Conservation (phyloP, 2,797 vertebrate genomes). For the Phrynocephalus guinanensis region DNA sequence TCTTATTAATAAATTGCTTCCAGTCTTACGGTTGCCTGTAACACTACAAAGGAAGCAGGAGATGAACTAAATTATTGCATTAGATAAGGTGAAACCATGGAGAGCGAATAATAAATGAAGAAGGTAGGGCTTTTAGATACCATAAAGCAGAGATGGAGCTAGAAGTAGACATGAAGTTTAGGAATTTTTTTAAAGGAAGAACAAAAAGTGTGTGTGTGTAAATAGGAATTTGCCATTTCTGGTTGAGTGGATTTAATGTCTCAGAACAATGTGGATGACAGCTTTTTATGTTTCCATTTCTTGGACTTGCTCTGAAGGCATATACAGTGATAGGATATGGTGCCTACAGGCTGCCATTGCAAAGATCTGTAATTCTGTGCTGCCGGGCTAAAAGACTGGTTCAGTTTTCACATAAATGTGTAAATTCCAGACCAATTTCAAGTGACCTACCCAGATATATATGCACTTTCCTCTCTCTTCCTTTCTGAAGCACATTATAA, state of each 20-base stretch:
- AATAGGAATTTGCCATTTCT: conserved; percentile 71
- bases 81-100: conserved; percentile 61
- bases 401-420: conserved; percentile 20
- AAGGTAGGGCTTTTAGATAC: conserved; percentile 47
- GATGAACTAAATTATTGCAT: conserved; percentile 60
- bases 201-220: conserved; percentile 18
- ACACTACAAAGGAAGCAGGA: conserved; percentile 49
- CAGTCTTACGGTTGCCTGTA: conserved; percentile 54
- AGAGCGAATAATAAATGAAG: conserved; percentile 52
- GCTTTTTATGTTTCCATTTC: conserved; percentile 79
- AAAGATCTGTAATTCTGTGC: not conserved
- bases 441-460: not conserved
- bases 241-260: conserved; percentile 75
- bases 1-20: conserved; percentile 68
- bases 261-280: conserved; percentile 73
- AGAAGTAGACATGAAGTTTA: conserved; percentile 63
- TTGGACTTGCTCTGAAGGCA: conserved; percentile 58
- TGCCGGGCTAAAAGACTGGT: conserved; percentile 1
- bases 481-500: not conserved
- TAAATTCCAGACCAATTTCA: conserved; percentile 34
- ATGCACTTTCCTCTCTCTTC: not conserved
- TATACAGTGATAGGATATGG: conserved; percentile 49
- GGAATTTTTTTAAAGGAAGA: conserved; percentile 57
- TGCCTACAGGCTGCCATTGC: conserved; percentile 40
- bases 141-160: conserved; percentile 49